Conservation (phyloP, 1,140 invertebrate genomes). For the Charaxes varanes region DNA sequence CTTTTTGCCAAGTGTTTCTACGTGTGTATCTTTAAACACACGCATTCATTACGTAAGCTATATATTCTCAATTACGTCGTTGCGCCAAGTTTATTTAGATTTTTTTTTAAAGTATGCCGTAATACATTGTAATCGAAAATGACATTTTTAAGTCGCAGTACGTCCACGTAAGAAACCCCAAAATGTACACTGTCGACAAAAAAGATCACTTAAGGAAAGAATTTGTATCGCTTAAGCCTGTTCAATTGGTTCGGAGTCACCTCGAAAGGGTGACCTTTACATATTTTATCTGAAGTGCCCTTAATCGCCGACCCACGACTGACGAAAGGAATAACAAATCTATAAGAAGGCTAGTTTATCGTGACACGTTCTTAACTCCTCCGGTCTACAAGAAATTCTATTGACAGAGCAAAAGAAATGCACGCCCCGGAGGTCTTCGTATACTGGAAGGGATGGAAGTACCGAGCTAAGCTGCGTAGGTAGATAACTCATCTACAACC, state of each 20-base stretch:
- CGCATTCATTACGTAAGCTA: no score
- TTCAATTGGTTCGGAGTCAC: constrained; percentile 32
- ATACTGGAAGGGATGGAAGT: no score
- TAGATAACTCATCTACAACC: no score
- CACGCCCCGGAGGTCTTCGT: constrained; percentile 33
- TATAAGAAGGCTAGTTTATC: constrained; percentile 41
- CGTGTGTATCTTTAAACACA: no score
- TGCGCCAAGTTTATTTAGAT: no score
- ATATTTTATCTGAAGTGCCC: constrained; percentile 63
- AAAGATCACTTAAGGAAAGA: constrained; percentile 26
- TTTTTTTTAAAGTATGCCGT: no score
- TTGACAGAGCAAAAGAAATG: constrained; percentile 28
- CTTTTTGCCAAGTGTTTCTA: no score
- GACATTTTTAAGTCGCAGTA: no score
- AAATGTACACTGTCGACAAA: constrained; percentile 18
- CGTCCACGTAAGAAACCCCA: constrained; percentile 9
- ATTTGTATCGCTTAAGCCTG: constrained; percentile 44
- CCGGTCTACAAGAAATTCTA: constrained; percentile 24
- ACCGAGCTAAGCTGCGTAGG: no score
- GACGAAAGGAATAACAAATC: constrained; percentile 37
- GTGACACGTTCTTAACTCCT: constrained; percentile 37
- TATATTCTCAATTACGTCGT: no score
- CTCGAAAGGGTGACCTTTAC: constrained; percentile 52
- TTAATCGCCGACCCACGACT: constrained; percentile 56
- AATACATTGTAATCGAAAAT: no score